Evolutionary conservation across 2,113 vertebrate species (phyloP).

Genomic region (Charadrius vociferus): DNA sequence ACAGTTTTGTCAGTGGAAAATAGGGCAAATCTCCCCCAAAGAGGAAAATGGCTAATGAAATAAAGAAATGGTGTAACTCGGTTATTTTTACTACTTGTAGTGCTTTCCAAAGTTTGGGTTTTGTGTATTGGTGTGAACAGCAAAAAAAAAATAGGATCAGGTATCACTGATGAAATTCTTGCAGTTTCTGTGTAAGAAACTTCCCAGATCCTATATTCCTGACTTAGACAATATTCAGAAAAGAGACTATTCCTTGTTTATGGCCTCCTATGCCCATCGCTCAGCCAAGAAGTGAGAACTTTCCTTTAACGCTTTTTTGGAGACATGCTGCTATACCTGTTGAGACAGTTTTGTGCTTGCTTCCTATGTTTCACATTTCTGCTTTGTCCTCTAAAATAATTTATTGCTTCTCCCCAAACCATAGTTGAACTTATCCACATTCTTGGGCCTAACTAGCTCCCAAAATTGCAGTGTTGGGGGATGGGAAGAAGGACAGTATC

Average conservation of each 20-base stretch:
- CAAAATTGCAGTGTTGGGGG: neutral
- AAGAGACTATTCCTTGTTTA: neutral
- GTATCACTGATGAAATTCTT: neutral
- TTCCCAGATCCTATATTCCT: neutral
- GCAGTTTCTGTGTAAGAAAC: neutral
- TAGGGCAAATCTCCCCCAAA: neutral
- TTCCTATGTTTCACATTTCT: neutral
- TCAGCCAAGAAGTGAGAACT: neutral
- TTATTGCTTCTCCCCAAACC: neutral
- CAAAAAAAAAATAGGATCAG: neutral
- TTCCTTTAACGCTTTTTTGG: neutral
- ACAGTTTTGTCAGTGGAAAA: neutral
- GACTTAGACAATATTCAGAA: neutral
- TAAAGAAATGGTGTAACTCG: neutral
- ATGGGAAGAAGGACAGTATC: neutral
- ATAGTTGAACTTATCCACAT: neutral
- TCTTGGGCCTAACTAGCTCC: neutral
- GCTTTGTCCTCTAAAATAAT: neutral
- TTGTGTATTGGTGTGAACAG: neutral
- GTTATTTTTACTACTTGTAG: neutral
- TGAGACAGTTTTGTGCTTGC: neutral
- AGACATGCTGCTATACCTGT: neutral
- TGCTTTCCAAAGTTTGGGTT: neutral
- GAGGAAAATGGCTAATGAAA: neutral
- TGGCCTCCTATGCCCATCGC: neutral